These are phyloP conservation scores for Tillus elongatus DNA, from an alignment of 2,888 invertebrate species.

Conservation along the genomic window DNA sequence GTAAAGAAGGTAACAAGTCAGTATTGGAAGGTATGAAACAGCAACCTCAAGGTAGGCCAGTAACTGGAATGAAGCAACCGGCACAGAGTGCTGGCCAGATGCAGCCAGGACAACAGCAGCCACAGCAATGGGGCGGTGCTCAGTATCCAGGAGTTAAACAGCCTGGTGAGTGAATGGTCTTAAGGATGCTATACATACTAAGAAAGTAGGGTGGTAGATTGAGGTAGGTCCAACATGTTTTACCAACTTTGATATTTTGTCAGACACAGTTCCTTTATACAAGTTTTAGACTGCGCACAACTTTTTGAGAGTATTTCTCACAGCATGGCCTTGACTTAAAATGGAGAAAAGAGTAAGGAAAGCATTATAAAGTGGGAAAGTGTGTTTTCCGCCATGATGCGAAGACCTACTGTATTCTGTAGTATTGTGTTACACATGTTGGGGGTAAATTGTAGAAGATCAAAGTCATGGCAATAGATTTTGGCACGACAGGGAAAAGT, in stretches of 20 bases:
- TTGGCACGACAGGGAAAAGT: too few species aligned
- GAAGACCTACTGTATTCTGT: too few species aligned
- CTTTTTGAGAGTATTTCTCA: too few species aligned
- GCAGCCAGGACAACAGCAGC: constrained; percentile 30
- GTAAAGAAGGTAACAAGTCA: constrained; percentile 64
- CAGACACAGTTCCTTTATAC: background rate
- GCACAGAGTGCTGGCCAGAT: constrained; percentile 27
- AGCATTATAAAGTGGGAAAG: too few species aligned
- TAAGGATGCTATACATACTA: background rate
- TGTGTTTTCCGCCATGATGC: too few species aligned
- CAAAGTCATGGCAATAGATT: too few species aligned
- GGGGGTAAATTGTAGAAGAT: too few species aligned
- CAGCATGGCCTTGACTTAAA: too few species aligned
- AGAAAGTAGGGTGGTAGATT: background rate
- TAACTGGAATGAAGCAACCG: constrained; percentile 36
- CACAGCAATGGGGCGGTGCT: constrained; percentile 27
- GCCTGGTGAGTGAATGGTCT: constrained; percentile 22
- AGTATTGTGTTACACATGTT: too few species aligned
- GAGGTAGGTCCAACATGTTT: too few species aligned
- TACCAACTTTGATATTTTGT: constrained; percentile 1
- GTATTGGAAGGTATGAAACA: constrained; percentile 57
- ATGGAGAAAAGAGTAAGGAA: too few species aligned
- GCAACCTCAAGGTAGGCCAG: constrained; percentile 34
- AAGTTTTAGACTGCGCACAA: too few species aligned
- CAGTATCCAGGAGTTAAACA: constrained; percentile 25